A percentile compares a stretch with the other conserved stretches of the same genome.
These are phyloP conservation scores for Idaea biselata DNA, from an alignment of 2,888 invertebrate species.

Conservation along the genomic window DNA sequence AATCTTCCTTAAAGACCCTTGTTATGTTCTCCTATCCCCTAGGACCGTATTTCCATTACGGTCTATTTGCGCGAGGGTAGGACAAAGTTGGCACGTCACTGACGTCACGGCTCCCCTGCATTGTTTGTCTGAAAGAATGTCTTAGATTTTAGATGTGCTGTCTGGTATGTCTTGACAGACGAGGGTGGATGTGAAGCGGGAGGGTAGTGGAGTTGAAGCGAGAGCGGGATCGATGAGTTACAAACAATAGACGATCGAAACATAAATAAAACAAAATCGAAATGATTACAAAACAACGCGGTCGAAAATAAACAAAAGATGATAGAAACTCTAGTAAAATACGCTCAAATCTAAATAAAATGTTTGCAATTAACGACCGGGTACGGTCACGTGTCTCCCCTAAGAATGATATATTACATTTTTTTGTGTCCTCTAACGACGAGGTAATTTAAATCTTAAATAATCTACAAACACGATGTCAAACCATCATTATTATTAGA, in stretches of 20 bases:
- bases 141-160: slow-evolving; percentile 75
- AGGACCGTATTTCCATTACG: slow-evolving; percentile 30
- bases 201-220: slow-evolving; percentile 9
- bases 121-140: slow-evolving; percentile 69
- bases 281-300: background rate
- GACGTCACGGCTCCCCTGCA: slow-evolving; percentile 50
- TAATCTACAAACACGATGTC: no score
- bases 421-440: no score
- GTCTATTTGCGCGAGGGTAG: slow-evolving; percentile 28
- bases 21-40: slow-evolving; percentile 5
- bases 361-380: background rate
- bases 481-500: no score
- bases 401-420: no score
- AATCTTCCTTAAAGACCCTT: slow-evolving; percentile 13
- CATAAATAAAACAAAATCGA: background rate
- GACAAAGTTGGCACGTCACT: slow-evolving; percentile 15
- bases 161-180: slow-evolving; percentile 59
- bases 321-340: no score
- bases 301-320: background rate
- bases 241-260: background rate
- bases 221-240: background rate
- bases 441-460: no score
- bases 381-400: no score
- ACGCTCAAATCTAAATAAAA: no score
- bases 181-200: slow-evolving; percentile 40